Conservation (phyloP, 2,888 invertebrate genomes). For the Agrochola circellaris region DNA sequence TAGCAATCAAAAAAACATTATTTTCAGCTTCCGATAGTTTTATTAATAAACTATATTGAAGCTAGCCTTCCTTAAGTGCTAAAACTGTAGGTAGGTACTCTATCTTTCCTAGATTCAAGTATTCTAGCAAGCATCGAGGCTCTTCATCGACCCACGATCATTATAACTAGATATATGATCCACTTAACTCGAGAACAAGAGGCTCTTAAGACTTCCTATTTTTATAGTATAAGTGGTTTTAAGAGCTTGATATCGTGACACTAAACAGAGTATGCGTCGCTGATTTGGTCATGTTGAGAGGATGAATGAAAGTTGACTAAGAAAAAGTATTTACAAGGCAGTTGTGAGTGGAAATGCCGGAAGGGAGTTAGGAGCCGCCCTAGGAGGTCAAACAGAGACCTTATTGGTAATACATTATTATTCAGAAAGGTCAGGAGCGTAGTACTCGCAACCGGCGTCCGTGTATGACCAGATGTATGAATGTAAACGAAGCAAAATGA, state of each 20-base stretch:
- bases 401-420: background rate
- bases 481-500: background rate
- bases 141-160: slow-evolving; percentile 25
- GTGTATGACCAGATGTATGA: background rate
- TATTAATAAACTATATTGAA: background rate
- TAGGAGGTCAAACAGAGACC: too few relatives aligned
- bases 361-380: background rate
- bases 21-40: background rate
- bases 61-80: background rate
- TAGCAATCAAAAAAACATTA: background rate
- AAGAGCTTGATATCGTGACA: background rate
- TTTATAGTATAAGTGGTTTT: slow-evolving; percentile 22
- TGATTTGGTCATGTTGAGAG: background rate
- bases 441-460: background rate
- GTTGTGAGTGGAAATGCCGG: background rate
- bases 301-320: background rate
- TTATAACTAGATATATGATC: slow-evolving; percentile 43
- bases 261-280: background rate
- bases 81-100: background rate
- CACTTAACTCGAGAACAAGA: slow-evolving; percentile 41
- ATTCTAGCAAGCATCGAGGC: slow-evolving; percentile 11
- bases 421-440: background rate
- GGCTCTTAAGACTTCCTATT: slow-evolving; percentile 24
- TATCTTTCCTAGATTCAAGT: slow-evolving; percentile 6
- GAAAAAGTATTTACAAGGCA: background rate